Conservation (phyloP, 1,140 invertebrate species). For the Pogonomyrmex barbatus region DNA sequence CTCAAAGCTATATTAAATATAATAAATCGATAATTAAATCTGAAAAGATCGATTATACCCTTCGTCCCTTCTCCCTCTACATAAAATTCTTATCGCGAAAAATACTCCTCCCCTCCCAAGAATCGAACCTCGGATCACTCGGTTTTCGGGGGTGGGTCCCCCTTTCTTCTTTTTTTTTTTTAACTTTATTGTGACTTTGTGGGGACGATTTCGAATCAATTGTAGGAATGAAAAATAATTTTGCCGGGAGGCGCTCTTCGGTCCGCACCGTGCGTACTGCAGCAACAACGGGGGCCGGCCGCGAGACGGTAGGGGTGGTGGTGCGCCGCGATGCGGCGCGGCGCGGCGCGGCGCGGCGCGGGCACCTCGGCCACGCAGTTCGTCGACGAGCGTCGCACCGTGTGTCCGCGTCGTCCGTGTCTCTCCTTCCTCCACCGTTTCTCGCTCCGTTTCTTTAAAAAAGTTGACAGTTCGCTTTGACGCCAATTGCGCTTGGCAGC, state of each 20-base stretch:
- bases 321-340: constrained; percentile 17
- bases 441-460: too few species aligned
- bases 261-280: background rate
- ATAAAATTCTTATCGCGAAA: too few species aligned
- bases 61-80: too few species aligned
- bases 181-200: too few species aligned
- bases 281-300: constrained; percentile 11
- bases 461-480: constrained; percentile 39
- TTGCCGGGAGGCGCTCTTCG: background rate
- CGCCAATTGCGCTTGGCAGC: constrained; percentile 31
- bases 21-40: too few species aligned
- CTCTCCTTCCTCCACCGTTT: background rate
- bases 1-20: too few species aligned
- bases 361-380: constrained; percentile 70
- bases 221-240: background rate
- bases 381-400: constrained; percentile 73
- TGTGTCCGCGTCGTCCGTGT: constrained; percentile 17
- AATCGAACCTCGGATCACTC: too few species aligned
- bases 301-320: constrained; percentile 27
- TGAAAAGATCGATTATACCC: too few species aligned
- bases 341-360: background rate
- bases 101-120: too few species aligned
- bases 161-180: too few species aligned
- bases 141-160: too few species aligned
- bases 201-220: background rate